phyloP scores from a whole-genome alignment of 2,113 vertebrate genomes.

The Dipodomys merriami region DNA sequence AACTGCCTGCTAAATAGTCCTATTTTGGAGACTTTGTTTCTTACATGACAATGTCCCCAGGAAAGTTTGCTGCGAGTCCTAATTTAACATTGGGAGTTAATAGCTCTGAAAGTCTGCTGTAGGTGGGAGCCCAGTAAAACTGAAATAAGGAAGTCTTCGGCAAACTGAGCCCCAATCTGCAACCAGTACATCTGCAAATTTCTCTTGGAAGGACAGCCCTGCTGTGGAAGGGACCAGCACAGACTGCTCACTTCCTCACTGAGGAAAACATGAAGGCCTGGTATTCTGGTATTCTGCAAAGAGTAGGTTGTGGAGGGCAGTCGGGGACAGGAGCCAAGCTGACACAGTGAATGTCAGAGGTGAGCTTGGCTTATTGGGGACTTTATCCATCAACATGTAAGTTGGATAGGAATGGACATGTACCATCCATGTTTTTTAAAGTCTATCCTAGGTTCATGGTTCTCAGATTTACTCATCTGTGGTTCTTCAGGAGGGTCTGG shows the following conservation, averaged over 20 bases:
- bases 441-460: background rate
- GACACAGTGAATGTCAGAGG: background rate
- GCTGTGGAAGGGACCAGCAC: background rate
- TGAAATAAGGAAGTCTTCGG: slow-evolving; percentile 75
- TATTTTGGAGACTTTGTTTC: slow-evolving; percentile 58
- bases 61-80: slow-evolving; percentile 72
- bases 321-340: background rate
- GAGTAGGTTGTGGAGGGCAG: background rate
- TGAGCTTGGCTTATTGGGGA: background rate
- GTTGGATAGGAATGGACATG: background rate
- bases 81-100: slow-evolving; percentile 60
- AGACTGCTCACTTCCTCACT: background rate
- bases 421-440: background rate
- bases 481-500: slow-evolving; percentile 2
- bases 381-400: background rate
- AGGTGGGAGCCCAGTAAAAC: slow-evolving; percentile 69
- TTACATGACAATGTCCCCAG: slow-evolving; percentile 58
- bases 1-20: background rate
- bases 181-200: slow-evolving; percentile 49
- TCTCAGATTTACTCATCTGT: background rate
- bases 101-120: slow-evolving; percentile 69
- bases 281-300: background rate
- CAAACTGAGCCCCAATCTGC: slow-evolving; percentile 43
- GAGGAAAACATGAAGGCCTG: background rate
- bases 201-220: background rate